Conservation (phyloP, 2,888 invertebrate genomes). For the Pristionchus maxplancki region DNA sequence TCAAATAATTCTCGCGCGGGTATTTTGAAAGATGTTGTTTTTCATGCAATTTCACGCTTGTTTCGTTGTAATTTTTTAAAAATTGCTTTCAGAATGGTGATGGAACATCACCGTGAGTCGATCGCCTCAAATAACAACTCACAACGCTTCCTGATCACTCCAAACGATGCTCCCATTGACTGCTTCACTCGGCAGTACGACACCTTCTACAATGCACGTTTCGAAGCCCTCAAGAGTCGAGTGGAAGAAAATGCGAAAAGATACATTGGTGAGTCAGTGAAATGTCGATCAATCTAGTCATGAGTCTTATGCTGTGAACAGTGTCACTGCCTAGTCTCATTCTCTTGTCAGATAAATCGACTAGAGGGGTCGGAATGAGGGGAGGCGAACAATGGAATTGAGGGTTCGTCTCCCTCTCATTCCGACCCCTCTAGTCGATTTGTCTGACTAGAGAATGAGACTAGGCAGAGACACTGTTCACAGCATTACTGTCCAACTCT, state of each 20-base stretch:
- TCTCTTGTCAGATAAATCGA: no score
- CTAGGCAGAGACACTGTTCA: no score
- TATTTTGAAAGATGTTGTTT: constrained; percentile 16
- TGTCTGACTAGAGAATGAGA: no score
- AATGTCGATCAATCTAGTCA: background rate
- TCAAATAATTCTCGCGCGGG: background rate
- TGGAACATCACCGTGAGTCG: constrained; percentile 13
- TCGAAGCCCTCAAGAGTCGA: constrained; percentile 55
- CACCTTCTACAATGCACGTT: constrained; percentile 58
- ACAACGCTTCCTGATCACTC: constrained; percentile 11
- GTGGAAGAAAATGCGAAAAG: constrained; percentile 57
- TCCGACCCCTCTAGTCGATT: no score
- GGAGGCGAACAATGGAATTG: no score
- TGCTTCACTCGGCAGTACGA: constrained; percentile 60
- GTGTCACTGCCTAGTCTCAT: no score
- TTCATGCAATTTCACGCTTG: background rate
- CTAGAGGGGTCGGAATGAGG: no score
- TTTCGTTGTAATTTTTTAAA: background rate
- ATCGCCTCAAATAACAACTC: constrained; percentile 5
- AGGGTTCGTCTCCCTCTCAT: no score
- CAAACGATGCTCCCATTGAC: background rate
- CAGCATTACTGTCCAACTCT: no score
- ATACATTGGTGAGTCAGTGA: constrained; percentile 53
- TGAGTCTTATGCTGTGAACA: no score
- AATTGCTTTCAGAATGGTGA: background rate